Conservation (phyloP, 2,888 invertebrate genomes). For the Spilosoma lubricipeda region DNA sequence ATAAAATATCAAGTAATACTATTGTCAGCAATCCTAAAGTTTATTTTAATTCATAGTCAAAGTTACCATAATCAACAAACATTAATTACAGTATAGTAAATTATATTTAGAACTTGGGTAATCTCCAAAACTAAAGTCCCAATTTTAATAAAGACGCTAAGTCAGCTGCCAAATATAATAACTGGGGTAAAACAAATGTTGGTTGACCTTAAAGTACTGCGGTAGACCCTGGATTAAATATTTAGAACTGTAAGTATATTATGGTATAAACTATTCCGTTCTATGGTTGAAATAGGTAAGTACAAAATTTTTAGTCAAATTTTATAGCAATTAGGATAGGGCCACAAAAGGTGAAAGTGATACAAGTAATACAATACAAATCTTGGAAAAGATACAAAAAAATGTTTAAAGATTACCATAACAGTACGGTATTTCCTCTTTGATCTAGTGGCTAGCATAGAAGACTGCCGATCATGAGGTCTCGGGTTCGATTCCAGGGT, state of each 20-base stretch:
- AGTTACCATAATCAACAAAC: conserved; percentile 29
- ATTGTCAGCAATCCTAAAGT: background rate
- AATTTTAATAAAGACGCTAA: conserved; percentile 34
- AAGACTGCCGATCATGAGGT: too few relatives aligned
- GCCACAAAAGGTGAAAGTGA: background rate
- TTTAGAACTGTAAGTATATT: background rate
- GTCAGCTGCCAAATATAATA: conserved; percentile 28
- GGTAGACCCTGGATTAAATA: background rate
- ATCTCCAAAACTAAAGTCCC: conserved; percentile 26
- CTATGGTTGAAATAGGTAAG: background rate
- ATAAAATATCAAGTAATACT: background rate
- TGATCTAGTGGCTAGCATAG: too few relatives aligned
- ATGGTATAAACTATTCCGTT: background rate
- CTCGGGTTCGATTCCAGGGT: too few relatives aligned
- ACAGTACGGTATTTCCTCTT: too few relatives aligned
- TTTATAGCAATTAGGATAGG: background rate
- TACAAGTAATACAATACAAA: background rate
- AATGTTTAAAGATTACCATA: too few relatives aligned
- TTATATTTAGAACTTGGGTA: conserved; percentile 22
- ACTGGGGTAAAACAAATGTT: conserved; percentile 26
- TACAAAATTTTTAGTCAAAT: background rate
- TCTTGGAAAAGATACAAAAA: too few relatives aligned
- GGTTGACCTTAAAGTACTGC: conserved; percentile 23
- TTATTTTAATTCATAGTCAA: conserved; percentile 9
- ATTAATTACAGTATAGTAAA: conserved; percentile 28